These are phyloP conservation scores for Molanna angustata DNA, from an alignment of 2,888 invertebrate genomes.

Conservation along the genomic window DNA sequence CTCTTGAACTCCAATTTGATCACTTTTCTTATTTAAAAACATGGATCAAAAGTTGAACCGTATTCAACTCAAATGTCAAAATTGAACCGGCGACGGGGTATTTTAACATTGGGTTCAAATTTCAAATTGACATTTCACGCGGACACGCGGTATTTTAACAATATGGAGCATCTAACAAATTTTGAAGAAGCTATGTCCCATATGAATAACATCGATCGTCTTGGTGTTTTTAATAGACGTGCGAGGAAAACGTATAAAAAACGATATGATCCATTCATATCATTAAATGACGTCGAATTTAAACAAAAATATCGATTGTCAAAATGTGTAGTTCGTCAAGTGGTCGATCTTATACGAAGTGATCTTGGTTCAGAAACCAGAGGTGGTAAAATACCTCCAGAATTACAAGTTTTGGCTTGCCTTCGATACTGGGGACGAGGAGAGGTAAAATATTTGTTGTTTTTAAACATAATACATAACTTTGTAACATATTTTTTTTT, in stretches of 20 bases:
- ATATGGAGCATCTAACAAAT: neutral
- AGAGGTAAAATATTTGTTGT: neutral
- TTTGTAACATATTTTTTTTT: no score
- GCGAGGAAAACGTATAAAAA: neutral
- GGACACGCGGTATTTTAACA: neutral
- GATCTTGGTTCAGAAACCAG: conserved; percentile 6
- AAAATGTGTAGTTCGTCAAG: neutral
- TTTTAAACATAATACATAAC: neutral
- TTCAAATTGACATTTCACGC: neutral
- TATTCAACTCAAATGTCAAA: neutral
- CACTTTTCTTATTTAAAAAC: conserved; percentile 1
- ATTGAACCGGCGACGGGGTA: neutral
- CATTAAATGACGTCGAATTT: conserved; percentile 3
- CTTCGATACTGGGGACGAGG: conserved; percentile 11
- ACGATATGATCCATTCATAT: neutral
- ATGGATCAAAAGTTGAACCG: neutral
- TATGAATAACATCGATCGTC: neutral
- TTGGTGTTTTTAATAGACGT: neutral
- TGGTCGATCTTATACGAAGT: conserved; percentile 7
- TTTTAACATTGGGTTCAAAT: neutral
- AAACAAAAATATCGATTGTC: conserved; percentile 1
- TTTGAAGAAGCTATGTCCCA: neutral
- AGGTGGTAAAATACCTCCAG: conserved; percentile 17
- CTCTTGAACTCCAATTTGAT: no score
- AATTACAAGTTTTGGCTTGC: conserved; percentile 20